Evolutionary conservation across 2,113 vertebrate genomes (phyloP).

Genomic region (Hippocampus comes): DNA sequence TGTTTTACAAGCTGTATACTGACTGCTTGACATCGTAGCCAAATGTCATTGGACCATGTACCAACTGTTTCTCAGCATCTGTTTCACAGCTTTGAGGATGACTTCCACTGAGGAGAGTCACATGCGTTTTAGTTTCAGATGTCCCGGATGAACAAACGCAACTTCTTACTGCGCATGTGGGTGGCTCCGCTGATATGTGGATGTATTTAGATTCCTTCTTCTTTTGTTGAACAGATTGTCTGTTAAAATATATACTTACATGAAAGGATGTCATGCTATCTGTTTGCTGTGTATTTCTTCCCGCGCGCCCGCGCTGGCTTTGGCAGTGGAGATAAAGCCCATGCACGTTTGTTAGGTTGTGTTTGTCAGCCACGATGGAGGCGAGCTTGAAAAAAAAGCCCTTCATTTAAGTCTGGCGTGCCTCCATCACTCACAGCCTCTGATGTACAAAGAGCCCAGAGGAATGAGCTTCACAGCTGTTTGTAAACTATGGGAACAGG

Average conservation of each 20-base stretch:
- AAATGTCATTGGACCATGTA: too few relatives aligned
- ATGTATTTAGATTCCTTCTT: slow-evolving; percentile 40
- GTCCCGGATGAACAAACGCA: slow-evolving; percentile 23
- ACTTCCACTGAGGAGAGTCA: slow-evolving; percentile 21
- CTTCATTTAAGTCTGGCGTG: slow-evolving; percentile 69
- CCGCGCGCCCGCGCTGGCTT: slow-evolving; percentile 42
- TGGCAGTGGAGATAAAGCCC: slow-evolving; percentile 56
- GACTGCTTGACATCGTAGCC: too few relatives aligned
- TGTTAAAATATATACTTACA: slow-evolving; percentile 55
- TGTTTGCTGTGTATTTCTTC: slow-evolving; percentile 50
- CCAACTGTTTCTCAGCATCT: not conserved
- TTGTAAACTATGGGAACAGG: slow-evolving; percentile 72
- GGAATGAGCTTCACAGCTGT: slow-evolving; percentile 76
- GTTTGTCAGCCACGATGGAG: slow-evolving; percentile 58
- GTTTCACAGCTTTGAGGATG: slow-evolving; percentile 9
- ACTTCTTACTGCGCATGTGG: slow-evolving; percentile 20
- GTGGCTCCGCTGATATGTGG: slow-evolving; percentile 35
- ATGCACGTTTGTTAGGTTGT: slow-evolving; percentile 60
- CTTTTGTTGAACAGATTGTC: slow-evolving; percentile 33
- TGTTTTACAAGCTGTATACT: too few relatives aligned
- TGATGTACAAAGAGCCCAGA: slow-evolving; percentile 76
- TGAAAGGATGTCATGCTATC: slow-evolving; percentile 46
- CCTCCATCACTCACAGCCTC: slow-evolving; percentile 66
- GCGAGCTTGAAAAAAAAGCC: slow-evolving; percentile 67
- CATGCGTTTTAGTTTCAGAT: not conserved